phyloP scores from a whole-genome alignment of 2,888 invertebrate species.

The Drosophila mulleri region DNA sequence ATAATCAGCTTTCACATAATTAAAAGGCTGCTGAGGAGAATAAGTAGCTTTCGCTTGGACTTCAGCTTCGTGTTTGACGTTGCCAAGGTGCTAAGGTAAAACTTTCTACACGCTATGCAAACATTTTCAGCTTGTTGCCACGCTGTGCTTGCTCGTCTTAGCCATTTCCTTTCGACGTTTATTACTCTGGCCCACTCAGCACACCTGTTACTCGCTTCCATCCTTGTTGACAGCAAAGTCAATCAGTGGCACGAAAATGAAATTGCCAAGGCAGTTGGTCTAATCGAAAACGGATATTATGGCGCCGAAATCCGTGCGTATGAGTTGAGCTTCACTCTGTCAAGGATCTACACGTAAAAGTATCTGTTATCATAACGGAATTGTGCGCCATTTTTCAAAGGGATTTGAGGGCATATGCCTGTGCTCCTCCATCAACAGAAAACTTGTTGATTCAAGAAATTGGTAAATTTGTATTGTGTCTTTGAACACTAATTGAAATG shows the following conservation, averaged over 20 bases:
- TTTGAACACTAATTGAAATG: neutral
- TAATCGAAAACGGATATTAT: conserved; percentile 68
- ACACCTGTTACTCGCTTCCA: conserved; percentile 62
- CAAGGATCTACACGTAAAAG: neutral
- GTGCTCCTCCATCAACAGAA: too few relatives aligned
- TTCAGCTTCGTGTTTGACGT: conserved; percentile 13
- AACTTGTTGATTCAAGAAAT: conserved; percentile 17
- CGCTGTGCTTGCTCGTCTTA: conserved; percentile 12
- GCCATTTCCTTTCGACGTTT: conserved; percentile 40
- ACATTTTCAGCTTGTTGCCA: conserved; percentile 49
- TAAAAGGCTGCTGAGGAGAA: conserved; percentile 66
- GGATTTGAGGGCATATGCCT: neutral
- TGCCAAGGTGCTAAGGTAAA: conserved; percentile 28
- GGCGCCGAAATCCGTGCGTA: conserved; percentile 24
- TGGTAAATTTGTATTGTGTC: neutral
- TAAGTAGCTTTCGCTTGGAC: conserved; percentile 11
- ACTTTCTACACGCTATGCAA: conserved; percentile 34
- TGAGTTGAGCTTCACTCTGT: neutral
- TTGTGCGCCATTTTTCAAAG: conserved; percentile 6
- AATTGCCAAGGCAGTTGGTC: conserved; percentile 35
- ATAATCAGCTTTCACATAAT: conserved; percentile 74
- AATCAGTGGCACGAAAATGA: conserved; percentile 60
- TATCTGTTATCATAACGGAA: conserved; percentile 23
- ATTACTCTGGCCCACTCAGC: conserved; percentile 34
- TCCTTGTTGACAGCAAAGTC: conserved; percentile 38